These are phyloP conservation scores for Rynchops niger DNA, from an alignment of 2,113 vertebrate species.

Conservation along the genomic window DNA sequence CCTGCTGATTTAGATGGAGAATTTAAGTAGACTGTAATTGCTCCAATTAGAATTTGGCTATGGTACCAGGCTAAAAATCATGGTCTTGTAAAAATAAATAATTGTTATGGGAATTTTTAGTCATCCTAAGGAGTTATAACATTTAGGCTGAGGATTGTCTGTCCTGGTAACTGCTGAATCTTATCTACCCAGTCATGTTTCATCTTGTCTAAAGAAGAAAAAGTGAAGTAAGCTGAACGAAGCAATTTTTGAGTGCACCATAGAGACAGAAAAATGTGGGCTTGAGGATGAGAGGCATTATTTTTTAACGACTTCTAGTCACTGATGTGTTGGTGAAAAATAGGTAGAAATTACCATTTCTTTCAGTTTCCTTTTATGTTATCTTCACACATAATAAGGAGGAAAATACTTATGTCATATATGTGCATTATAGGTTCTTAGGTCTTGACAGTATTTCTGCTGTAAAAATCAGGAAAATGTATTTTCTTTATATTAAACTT, in stretches of 20 bases:
- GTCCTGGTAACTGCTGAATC: not conserved
- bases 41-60: not conserved
- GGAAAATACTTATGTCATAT: not conserved
- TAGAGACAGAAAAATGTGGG: not conserved
- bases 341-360: not conserved
- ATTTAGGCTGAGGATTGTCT: not conserved
- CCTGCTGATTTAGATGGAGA: not conserved
- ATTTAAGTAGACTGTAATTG: conserved; percentile 10
- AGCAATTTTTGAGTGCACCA: not conserved
- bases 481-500: not conserved
- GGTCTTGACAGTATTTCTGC: not conserved
- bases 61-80: not conserved
- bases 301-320: not conserved
- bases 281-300: not conserved
- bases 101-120: not conserved
- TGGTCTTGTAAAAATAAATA: not conserved
- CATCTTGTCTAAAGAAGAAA: not conserved
- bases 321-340: not conserved
- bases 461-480: not conserved
- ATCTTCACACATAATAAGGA: not conserved
- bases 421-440: not conserved
- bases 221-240: not conserved
- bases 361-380: not conserved
- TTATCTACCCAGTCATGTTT: not conserved
- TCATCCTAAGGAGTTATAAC: not conserved